Evolutionary conservation across 37 sponge, comb jelly and placozoan genomes (phyloP), one percentile per base, ranked within the genome.

Genomic region (Haliclona indistincta): DNA sequence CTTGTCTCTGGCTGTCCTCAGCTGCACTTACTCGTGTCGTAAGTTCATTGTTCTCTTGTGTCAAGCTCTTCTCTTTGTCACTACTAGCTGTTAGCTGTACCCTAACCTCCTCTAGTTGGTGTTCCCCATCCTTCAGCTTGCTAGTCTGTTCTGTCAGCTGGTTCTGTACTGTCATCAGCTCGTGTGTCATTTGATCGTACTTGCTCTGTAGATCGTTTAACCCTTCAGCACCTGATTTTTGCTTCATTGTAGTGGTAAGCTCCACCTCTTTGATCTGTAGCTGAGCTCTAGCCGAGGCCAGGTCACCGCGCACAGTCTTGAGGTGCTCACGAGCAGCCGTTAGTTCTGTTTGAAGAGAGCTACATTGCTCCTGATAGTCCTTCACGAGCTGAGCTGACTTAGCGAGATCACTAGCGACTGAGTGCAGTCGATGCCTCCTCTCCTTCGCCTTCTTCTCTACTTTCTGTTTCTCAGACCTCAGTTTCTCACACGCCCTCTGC

Each of bases 371-470:
- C 30, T 85, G 73, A 39, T 72, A 85, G 28, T 72, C 36, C 19
- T 64, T 71, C 54, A 85, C 38, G 42, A 85, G 55, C 19, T 70
- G 42, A 26, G 51, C 73, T 29, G 74, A 77, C 10, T 35, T 25
- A 1, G 79, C 29, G 15, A 85, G 68, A 54, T 85, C 79, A 0
- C 36, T 61, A 3, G 85, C 85, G 5, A 85, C 25, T 19, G 66
- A 23, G 0, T 39, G 11, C 20, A 78, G 54, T 6, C 60, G 13
- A n/a, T 8, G 25, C 28, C 60, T 20, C 11, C 28, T 20, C 28
- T 58, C 60, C 40, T 85, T 85, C 10, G 49, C 60, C 37, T 65
- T 71, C 52, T 38, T 62, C 43, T 78, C 79, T 17, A 41, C 26
- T 30, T 63, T 63, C 3, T 43, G 42, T 40, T 78, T 77, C 6